Conservation (phyloP, 2,113 vertebrate genomes). For the Mastomys coucha region DNA sequence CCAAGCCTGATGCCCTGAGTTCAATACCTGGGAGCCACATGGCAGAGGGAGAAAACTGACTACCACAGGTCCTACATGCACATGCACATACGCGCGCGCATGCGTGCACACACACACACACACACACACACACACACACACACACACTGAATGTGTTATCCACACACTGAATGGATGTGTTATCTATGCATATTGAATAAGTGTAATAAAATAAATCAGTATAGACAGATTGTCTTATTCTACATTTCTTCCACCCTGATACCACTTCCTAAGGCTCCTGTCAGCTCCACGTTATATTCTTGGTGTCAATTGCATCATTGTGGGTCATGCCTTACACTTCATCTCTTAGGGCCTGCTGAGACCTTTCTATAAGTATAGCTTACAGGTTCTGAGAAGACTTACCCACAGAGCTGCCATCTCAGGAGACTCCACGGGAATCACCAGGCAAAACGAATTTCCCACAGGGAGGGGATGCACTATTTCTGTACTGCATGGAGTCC, state of each 20-base stretch:
- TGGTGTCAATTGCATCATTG: background rate
- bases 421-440: background rate
- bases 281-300: too few relatives aligned
- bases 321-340: background rate
- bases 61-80: background rate
- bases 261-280: background rate
- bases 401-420: fast-evolving
- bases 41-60: background rate
- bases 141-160: background rate
- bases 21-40: background rate
- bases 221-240: fast-evolving
- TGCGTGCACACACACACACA: background rate
- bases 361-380: background rate
- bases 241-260: background rate
- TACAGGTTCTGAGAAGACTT: background rate
- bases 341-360: too few relatives aligned
- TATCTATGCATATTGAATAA: background rate
- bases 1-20: background rate
- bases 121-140: background rate
- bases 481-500: too few relatives aligned
- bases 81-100: too few relatives aligned
- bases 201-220: background rate
- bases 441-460: background rate
- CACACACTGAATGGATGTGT: background rate
- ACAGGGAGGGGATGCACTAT: background rate